Percentiles rank a stretch among this genome's conserved stretches.
Conservation (phyloP, 2,113 vertebrate genomes). For the Rhizomys pruinosus region DNA sequence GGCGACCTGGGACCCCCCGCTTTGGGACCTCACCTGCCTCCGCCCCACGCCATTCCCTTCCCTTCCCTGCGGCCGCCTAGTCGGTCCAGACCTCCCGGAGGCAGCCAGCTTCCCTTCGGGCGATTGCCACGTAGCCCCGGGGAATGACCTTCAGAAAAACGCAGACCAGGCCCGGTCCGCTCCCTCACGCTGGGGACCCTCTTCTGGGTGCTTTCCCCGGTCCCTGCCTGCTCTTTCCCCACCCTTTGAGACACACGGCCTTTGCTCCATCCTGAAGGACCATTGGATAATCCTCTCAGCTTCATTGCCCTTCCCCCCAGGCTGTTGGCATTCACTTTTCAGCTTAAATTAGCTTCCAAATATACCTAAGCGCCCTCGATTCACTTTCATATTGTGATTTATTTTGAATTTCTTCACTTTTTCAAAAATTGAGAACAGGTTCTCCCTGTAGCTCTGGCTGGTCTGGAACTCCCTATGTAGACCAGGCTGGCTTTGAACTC, state of each 20-base stretch:
- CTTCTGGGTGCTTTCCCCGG: no score
- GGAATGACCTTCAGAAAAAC: background rate
- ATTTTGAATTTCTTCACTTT: background rate
- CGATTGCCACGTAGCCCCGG: background rate
- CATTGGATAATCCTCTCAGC: no score
- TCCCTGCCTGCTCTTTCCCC: background rate
- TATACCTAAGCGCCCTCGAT: background rate
- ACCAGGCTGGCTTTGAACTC: no score
- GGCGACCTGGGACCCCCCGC: background rate
- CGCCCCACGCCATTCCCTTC: no score
- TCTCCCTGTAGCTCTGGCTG: no score
- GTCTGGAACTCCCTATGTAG: no score
- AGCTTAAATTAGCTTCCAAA: background rate
- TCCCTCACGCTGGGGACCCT: background rate
- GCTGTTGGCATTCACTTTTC: background rate
- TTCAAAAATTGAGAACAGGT: no score
- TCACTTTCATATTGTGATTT: conserved; percentile 5
- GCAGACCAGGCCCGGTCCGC: background rate
- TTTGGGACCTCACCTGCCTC: background rate
- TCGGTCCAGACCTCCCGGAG: background rate
- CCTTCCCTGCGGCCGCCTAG: background rate
- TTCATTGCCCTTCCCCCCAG: background rate
- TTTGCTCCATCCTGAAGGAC: background rate
- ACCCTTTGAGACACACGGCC: accelerated
- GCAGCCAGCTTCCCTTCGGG: background rate